These are phyloP conservation scores for Micoletzkya japonica DNA, from an alignment of 2,888 invertebrate species.

Conservation along the genomic window DNA sequence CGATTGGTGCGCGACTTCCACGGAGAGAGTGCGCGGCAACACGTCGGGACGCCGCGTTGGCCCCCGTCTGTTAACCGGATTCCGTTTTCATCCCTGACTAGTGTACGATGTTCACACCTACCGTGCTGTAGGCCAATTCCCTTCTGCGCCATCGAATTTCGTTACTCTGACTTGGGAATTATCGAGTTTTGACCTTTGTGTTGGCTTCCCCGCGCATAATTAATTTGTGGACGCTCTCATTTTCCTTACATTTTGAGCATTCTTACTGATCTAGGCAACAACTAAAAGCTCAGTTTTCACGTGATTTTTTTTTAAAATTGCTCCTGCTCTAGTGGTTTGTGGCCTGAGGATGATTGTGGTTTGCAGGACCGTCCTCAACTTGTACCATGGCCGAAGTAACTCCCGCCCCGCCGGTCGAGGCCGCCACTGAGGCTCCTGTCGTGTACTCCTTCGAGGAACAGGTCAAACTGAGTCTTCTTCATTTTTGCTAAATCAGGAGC, in stretches of 20 bases:
- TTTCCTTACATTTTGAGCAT: not conserved
- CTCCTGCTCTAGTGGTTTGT: not conserved
- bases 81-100: too few relatives aligned
- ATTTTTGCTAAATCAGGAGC: not conserved
- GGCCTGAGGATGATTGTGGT: not conserved
- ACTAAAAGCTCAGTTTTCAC: not conserved
- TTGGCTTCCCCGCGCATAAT: too few relatives aligned
- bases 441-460: conserved; percentile 50
- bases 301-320: not conserved
- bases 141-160: too few relatives aligned
- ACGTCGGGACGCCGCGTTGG: not conserved
- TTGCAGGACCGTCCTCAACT: conserved; percentile 30
- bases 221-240: too few relatives aligned
- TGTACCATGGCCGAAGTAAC: conserved; percentile 44
- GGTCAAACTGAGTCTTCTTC: too few relatives aligned
- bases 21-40: not conserved
- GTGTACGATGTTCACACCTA: too few relatives aligned
- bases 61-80: too few relatives aligned
- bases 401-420: conserved; percentile 31
- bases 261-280: too few relatives aligned
- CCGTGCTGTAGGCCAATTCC: too few relatives aligned
- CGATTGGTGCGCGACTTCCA: not conserved
- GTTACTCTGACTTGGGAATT: too few relatives aligned
- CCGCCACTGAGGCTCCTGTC: conserved; percentile 39
- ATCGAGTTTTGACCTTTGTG: too few relatives aligned